Conservation (phyloP, 2,888 invertebrate species). For the Chrysomela aeneicollis region DNA sequence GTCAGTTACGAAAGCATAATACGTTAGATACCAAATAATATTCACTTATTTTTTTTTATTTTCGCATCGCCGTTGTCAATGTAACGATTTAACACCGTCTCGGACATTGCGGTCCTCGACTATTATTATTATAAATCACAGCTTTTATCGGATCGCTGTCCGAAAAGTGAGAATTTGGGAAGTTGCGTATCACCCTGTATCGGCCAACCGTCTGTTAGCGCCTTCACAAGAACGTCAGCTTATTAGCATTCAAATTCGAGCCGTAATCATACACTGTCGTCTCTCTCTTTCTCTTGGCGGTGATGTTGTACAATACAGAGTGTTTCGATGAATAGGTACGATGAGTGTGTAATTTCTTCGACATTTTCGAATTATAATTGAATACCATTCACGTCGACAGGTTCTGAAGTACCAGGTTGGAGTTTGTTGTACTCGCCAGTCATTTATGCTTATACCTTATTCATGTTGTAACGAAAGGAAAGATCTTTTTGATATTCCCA, state of each 20-base stretch:
- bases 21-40: too few species aligned
- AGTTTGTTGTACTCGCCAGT: neutral
- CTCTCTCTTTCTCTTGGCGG: neutral
- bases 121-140: too few species aligned
- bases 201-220: neutral
- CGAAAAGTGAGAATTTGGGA: too few species aligned
- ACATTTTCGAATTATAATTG: neutral
- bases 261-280: neutral
- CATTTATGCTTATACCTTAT: neutral
- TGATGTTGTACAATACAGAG: neutral
- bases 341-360: neutral
- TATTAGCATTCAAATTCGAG: neutral
- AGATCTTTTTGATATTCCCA: too few species aligned
- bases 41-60: too few species aligned
- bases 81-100: too few species aligned
- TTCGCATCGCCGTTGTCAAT: too few species aligned
- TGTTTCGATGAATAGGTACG: neutral
- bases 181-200: neutral
- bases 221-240: neutral
- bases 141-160: too few species aligned
- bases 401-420: neutral
- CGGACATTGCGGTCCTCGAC: too few species aligned
- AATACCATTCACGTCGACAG: neutral
- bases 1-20: too few species aligned
- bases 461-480: too few species aligned